Base-by-base conservation (phyloP, 2,113 vertebrate species). In the Ophthalmolycus amberensis region DNA sequence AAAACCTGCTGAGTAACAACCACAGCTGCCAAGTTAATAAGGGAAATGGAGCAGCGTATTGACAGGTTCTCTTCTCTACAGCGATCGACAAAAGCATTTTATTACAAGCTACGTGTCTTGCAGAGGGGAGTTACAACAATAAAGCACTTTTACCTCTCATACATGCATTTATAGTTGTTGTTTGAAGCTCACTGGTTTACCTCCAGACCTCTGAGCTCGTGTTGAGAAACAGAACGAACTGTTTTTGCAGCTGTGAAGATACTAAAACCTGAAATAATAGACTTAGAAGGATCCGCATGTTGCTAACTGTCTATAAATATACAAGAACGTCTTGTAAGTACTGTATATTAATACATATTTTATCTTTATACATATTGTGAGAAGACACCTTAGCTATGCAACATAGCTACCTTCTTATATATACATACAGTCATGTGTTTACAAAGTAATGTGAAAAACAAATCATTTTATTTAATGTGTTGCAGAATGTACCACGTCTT, bases 1-100 rank as follows among this genome's bases (percentile, higher is more conserved):
- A 78, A 15, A 22, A 20, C 20, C 64, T 44, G 67, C 76, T 62
- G 77, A 44, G 68, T 48, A 22, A 29, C 65, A 46, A 2, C 14
- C 40, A 25, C 46, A 32, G 68, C 67, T 71, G 68, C 46, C 34
- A 44, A 37, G 20, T 22, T 16, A 22, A 63, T n/a, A 1, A 34
- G 52, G 62, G 29, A 18, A 54, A 54, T 37, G 34, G 58, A 79
- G 18, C 12, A 7, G 16, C 18, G 12, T 10, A 22, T 42, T 32
- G 63, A 11, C 4, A 22, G 1, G 1, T 16, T 48, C 40, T 22
- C 9, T 40, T 38, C 15, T 40, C 16, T 29, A 16, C 42, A 5
- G 7, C n/a, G 16, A 50, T 2, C 1, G 22, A 50, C 42, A 6
- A 5, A 56, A 25, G 12, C 40, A 18, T 15, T 16, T 64, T 4